phyloP scores from a whole-genome alignment of 2,113 vertebrate genomes.

The Gambusia affinis region DNA sequence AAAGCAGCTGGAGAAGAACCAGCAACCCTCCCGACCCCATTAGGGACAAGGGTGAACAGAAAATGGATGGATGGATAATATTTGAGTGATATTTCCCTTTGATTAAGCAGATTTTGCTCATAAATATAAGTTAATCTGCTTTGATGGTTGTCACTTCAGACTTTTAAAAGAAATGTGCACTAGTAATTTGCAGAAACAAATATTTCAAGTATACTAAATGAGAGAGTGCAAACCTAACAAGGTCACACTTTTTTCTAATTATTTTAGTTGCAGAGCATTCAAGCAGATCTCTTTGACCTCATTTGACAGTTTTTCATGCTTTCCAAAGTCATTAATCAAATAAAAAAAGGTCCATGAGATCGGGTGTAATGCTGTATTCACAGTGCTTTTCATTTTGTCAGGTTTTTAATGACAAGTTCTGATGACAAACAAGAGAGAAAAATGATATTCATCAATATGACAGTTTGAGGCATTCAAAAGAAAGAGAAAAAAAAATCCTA shows the following conservation, averaged over 20 bases:
- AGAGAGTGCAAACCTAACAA: too few species aligned
- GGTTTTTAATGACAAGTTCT: not conserved
- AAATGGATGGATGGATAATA: too few species aligned
- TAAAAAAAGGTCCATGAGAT: not conserved
- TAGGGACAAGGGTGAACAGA: too few species aligned
- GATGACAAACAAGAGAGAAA: not conserved
- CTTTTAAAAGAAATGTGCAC: not conserved
- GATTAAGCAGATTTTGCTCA: too few species aligned
- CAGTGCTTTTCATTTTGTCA: not conserved
- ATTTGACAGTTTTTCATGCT: not conserved
- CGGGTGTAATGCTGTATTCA: not conserved
- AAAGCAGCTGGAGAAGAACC: too few species aligned
- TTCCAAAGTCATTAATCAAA: constrained; percentile 9
- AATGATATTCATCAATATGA: constrained; percentile 2
- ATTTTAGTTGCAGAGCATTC: not conserved
- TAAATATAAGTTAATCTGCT: too few species aligned
- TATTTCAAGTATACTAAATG: not conserved
- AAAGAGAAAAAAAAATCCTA: not conserved
- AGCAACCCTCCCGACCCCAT: too few species aligned
- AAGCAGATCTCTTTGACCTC: not conserved
- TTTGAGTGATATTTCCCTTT: too few species aligned
- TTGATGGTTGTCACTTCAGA: too few species aligned
- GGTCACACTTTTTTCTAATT: too few species aligned
- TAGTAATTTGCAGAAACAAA: not conserved
- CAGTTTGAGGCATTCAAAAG: constrained; percentile 22